phyloP scores from a whole-genome alignment of 2,797 vertebrate genomes.

The Phataginus tetradactyla region DNA sequence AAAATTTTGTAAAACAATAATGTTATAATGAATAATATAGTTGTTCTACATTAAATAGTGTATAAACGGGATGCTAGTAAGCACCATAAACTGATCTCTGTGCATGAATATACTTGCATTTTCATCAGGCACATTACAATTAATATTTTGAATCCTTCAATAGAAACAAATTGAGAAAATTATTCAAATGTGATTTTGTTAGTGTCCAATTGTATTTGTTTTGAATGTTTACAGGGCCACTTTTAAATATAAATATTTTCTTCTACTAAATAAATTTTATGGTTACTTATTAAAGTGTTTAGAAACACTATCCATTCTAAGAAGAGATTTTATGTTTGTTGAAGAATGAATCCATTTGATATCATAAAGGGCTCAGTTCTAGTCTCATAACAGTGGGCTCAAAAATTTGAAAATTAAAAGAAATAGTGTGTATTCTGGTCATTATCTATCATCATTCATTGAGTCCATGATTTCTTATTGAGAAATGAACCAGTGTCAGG shows the following conservation, averaged over 20 bases:
- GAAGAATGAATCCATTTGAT: not conserved
- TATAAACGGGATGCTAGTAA: not conserved
- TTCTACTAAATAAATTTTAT: not conserved
- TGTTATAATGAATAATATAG: not conserved
- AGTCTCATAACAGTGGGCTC: not conserved
- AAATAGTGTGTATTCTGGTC: not conserved
- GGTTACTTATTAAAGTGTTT: not conserved
- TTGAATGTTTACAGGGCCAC: not conserved
- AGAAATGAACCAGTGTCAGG: not conserved
- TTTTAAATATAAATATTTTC: not conserved
- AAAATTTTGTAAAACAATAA: not conserved
- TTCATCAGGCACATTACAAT: not conserved
- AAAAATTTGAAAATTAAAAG: not conserved
- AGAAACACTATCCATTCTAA: not conserved
- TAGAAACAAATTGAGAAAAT: not conserved
- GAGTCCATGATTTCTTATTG: not conserved
- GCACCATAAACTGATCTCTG: not conserved
- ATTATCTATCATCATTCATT: not conserved
- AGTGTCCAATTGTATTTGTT: not conserved
- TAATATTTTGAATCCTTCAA: not conserved
- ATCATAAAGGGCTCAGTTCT: not conserved
- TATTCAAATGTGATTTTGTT: not conserved
- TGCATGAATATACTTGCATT: not conserved
- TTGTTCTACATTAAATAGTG: not conserved
- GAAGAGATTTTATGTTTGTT: not conserved